A percentile compares a stretch with the other conserved stretches of the same genome.
These are phyloP conservation scores for Epinotia brunnichana DNA, from an alignment of 2,888 invertebrate species.

Conservation along the genomic window DNA sequence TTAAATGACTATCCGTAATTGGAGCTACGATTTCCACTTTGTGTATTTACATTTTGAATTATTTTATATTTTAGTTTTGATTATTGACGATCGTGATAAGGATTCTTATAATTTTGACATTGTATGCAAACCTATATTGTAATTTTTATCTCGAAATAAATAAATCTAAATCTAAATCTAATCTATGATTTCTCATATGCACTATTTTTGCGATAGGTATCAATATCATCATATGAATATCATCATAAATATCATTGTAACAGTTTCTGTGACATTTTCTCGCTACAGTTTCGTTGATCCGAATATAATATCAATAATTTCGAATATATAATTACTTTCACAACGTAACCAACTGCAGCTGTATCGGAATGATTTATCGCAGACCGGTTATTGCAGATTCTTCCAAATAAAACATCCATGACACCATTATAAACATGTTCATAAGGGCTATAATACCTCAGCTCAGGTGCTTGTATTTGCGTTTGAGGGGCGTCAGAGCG, in stretches of 20 bases:
- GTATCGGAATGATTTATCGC: neutral
- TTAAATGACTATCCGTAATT: no score
- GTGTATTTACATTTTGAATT: no score
- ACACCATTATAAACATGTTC: neutral
- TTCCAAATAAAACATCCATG: neutral
- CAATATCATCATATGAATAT: no score
- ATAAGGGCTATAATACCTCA: neutral
- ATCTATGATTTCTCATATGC: no score
- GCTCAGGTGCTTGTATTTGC: neutral
- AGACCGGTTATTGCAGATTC: neutral
- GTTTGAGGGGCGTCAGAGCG: constrained; percentile 7
- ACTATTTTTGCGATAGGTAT: no score
- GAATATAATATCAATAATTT: neutral
- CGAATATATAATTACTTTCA: neutral
- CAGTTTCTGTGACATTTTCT: neutral
- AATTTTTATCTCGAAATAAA: no score
- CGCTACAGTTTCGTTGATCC: neutral
- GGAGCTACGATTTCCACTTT: no score
- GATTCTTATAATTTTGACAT: no score
- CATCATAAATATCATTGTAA: neutral
- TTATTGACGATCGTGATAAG: no score
- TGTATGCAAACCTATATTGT: no score
- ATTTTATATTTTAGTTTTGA: no score
- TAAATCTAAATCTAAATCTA: no score
- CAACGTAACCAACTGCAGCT: neutral